Percentiles rank a stretch among this genome's conserved stretches.
phyloP scores from a whole-genome alignment of 2,797 vertebrate species.

The Danionella dracula region DNA sequence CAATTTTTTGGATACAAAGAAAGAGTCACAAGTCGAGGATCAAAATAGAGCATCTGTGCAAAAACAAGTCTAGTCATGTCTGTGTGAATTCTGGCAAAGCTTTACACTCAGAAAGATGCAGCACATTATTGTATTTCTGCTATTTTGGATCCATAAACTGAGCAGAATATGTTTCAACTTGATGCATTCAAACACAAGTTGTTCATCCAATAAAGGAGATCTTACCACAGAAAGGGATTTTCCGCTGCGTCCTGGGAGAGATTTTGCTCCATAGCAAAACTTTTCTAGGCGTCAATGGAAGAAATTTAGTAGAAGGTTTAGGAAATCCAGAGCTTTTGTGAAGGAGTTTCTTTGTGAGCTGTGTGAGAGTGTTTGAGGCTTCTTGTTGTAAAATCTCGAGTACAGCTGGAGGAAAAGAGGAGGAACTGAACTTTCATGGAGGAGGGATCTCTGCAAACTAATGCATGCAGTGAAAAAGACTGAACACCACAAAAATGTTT shows the following conservation, averaged over 20 bases:
- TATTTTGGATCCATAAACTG: background rate
- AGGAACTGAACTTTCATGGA: slow-evolving; percentile 10
- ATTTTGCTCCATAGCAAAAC: slow-evolving; percentile 46
- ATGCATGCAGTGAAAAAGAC: background rate
- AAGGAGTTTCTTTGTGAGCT: background rate
- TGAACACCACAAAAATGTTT: background rate
- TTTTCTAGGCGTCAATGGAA: background rate
- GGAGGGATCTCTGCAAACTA: slow-evolving; percentile 34
- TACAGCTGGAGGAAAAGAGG: slow-evolving; percentile 20
- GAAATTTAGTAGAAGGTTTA: background rate
- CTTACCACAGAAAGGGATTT: slow-evolving; percentile 56
- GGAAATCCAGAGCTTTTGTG: background rate
- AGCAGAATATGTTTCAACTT: background rate
- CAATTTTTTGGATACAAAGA: background rate
- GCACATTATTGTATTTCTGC: background rate
- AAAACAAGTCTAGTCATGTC: slow-evolving; percentile 41
- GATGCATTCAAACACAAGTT: too few relatives aligned
- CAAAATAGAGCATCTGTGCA: background rate
- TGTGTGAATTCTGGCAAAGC: slow-evolving; percentile 1
- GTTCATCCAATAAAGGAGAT: background rate
- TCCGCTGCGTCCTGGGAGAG: slow-evolving; percentile 47
- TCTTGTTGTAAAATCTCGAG: background rate
- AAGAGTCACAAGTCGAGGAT: background rate
- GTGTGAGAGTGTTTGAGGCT: slow-evolving; percentile 28
- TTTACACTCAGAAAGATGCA: background rate